Conservation (phyloP, 2,797 vertebrate genomes). For the Urosaurus nigricauda region DNA sequence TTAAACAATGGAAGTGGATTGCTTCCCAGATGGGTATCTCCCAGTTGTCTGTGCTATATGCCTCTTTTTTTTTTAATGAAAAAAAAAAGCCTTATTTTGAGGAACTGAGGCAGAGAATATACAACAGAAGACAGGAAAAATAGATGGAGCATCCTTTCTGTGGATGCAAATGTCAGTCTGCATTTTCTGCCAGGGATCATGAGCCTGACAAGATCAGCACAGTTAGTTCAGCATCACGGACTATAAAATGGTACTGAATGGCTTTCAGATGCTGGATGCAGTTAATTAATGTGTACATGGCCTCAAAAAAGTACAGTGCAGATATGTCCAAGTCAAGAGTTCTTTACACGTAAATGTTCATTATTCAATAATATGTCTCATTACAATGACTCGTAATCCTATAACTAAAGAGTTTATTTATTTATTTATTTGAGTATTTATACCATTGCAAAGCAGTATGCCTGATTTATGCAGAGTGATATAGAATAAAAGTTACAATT, state of each 20-base stretch:
- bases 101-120: not conserved
- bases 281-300: not conserved
- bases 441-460: not conserved
- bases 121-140: not conserved
- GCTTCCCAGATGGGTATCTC: not conserved
- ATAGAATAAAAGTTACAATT: not conserved
- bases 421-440: too few species aligned
- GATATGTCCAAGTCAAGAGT: not conserved
- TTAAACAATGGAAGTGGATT: not conserved
- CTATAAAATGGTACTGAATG: slow-evolving; percentile 5
- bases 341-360: not conserved
- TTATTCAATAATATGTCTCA: not conserved
- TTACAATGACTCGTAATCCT: not conserved
- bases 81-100: not conserved
- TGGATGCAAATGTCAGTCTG: not conserved
- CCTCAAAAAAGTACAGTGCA: not conserved
- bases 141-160: too few species aligned
- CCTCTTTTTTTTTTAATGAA: not conserved
- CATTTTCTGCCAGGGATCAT: not conserved
- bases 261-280: not conserved
- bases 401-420: not conserved
- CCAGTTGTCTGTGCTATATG: not conserved
- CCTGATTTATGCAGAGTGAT: not conserved
- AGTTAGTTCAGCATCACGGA: not conserved
- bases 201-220: not conserved